Evolutionary conservation across 2,113 vertebrate species (phyloP), one percentile per base, ranked within the genome.

Genomic region (Otolemur garnettii): DNA sequence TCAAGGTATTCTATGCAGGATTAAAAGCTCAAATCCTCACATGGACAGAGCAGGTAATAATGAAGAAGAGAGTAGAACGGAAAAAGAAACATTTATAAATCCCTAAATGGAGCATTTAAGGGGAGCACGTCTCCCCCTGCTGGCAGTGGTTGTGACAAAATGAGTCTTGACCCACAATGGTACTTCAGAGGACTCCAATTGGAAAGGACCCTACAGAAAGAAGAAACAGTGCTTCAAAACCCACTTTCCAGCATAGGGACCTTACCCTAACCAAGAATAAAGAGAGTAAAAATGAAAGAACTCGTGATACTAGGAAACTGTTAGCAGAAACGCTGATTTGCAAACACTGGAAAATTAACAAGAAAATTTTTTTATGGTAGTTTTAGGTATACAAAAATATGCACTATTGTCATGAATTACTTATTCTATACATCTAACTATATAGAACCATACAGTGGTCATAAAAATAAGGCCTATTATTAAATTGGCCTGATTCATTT

Each of bases 121-220:
- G 96, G 96, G 84, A 50, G 72, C 71, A 91, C 81, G 95, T 78
- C 97, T 94, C 97, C 97, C 96, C 35, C 97, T 98, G 94, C 96
- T 95, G 97, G 96, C 68, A 26, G 69, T 26, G 21, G 24, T 84
- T 26, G 78, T 64, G 64, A n/a, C 26, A 75, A 91, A 74, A n/a
- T 10, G 26, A 82, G 15, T 69, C 81, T 95, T 55, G 13, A 84
- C 60, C 30, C 15, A 71, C 22, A 26, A 28, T 7, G 11, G 71
- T 4, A 77, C 22, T 28, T 42, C 21, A 7, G 33, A 89, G 57
- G 22, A 28, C 80, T 78, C 6, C 26, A 84, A 50, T 0, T 35
- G 28, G 19, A 83, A 68, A 90, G 45, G 15, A 68, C 33, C 21
- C 62, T 50, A 42, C 15, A 55, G 78, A 35, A 84, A 87, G 42